Evolutionary conservation across 2,888 invertebrate species (phyloP).

Genomic region (Alloplasta piceator): DNA sequence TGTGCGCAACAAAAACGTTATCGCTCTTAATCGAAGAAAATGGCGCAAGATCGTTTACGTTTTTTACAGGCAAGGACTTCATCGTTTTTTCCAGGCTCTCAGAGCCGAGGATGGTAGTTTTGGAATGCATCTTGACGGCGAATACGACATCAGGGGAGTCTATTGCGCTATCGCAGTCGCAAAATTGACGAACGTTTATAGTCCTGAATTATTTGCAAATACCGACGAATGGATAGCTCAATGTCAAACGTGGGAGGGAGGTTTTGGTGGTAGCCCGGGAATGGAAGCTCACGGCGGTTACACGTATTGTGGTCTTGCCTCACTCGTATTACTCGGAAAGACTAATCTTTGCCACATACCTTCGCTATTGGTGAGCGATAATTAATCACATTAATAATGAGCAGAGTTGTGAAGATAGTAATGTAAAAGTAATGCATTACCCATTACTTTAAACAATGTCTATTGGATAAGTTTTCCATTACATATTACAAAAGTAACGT

Average conservation of each 20-base stretch:
- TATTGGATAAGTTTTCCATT: no score
- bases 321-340: conserved; percentile 92
- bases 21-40: conserved; percentile 15
- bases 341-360: conserved; percentile 90
- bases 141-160: conserved; percentile 97
- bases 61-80: conserved; percentile 86
- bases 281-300: conserved; percentile 99
- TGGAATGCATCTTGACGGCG: conserved; percentile 95
- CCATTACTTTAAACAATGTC: no score
- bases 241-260: conserved; percentile 99
- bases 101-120: conserved; percentile 95
- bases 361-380: conserved; percentile 86
- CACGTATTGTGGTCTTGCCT: conserved; percentile 97
- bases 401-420: no score
- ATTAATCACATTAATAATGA: not conserved
- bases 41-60: conserved; percentile 52
- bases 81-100: conserved; percentile 91
- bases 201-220: conserved; percentile 91
- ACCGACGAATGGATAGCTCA: conserved; percentile 96
- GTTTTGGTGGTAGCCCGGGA: conserved; percentile 96
- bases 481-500: no score
- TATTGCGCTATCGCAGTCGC: conserved; percentile 98
- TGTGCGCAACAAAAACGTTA: not conserved
- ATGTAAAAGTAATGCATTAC: no score
- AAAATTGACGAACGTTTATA: conserved; percentile 91